Evolutionary conservation across 2,888 invertebrate genomes (phyloP).

Genomic region (Pyrochroa serraticornis): DNA sequence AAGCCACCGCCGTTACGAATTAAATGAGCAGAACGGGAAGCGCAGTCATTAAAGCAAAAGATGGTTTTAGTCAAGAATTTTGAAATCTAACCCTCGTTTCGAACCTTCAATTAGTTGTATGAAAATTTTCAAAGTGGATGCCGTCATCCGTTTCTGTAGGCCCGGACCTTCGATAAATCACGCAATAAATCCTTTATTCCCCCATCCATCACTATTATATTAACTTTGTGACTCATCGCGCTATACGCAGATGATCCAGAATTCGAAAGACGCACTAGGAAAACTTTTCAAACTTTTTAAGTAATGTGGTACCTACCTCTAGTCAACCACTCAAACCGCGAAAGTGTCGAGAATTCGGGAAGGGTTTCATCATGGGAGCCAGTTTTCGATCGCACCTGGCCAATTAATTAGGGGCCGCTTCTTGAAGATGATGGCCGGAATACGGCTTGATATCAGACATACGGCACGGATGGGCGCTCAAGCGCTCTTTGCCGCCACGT

Average conservation of each 20-base stretch:
- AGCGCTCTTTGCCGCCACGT: slow-evolving; percentile 37
- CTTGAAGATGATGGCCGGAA: slow-evolving; percentile 36
- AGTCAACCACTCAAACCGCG: too few species aligned
- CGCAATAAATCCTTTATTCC: neutral
- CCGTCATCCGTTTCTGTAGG: too few species aligned
- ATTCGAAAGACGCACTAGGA: neutral
- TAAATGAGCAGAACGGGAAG: too few species aligned
- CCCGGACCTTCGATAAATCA: too few species aligned
- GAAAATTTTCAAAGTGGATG: too few species aligned
- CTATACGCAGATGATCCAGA: neutral
- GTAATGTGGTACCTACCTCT: too few species aligned
- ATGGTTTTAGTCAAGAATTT: too few species aligned
- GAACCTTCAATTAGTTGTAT: too few species aligned
- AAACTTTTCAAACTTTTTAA: neutral
- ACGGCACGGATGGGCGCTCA: slow-evolving; percentile 42
- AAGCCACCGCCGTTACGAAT: too few species aligned
- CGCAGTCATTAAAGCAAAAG: too few species aligned
- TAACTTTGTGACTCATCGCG: too few species aligned
- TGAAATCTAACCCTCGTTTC: too few species aligned
- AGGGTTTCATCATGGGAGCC: neutral
- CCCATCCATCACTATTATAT: neutral
- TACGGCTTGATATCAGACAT: slow-evolving; percentile 36
- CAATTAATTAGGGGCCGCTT: slow-evolving; percentile 35
- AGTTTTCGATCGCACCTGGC: neutral
- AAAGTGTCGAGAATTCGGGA: neutral